phyloP scores from a whole-genome alignment of 2,113 vertebrate species.

The Melozone crissalis region DNA sequence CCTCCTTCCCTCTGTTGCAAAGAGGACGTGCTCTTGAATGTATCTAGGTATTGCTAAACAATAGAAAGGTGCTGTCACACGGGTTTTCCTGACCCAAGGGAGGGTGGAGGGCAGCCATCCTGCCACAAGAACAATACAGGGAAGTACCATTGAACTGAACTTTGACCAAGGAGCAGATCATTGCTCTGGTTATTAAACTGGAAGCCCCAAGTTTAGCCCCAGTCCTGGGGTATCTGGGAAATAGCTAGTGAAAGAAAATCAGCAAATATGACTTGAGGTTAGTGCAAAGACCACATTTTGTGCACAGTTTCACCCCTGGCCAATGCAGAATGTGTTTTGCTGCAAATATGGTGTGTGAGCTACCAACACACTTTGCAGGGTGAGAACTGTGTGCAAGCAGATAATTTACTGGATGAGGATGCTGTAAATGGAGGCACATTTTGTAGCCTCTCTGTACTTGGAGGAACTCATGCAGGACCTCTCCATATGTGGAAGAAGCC shows the following conservation, averaged over 20 bases:
- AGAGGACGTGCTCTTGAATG: not conserved
- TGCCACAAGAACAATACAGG: not conserved
- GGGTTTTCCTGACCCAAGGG: not conserved
- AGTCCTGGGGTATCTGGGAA: not conserved
- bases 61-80: not conserved
- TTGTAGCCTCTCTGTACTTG: not conserved
- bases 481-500: not conserved
- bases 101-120: not conserved
- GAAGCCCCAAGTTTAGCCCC: not conserved
- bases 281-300: not conserved
- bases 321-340: not conserved
- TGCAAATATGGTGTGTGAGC: not conserved
- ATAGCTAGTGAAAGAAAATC: not conserved
- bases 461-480: not conserved
- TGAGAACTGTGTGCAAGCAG: not conserved
- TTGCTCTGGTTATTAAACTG: not conserved
- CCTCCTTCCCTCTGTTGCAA: not conserved
- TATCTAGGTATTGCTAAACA: not conserved
- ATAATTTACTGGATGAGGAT: not conserved
- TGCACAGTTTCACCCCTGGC: not conserved
- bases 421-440: not conserved
- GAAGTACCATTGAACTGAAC: not conserved
- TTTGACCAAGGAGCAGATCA: not conserved
- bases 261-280: not conserved
- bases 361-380: not conserved